A percentile compares a stretch with the other conserved stretches of the same genome.
These are phyloP conservation scores for Rhinopomastus cyanomelas DNA, from an alignment of 2,113 vertebrate species.

Conservation along the genomic window DNA sequence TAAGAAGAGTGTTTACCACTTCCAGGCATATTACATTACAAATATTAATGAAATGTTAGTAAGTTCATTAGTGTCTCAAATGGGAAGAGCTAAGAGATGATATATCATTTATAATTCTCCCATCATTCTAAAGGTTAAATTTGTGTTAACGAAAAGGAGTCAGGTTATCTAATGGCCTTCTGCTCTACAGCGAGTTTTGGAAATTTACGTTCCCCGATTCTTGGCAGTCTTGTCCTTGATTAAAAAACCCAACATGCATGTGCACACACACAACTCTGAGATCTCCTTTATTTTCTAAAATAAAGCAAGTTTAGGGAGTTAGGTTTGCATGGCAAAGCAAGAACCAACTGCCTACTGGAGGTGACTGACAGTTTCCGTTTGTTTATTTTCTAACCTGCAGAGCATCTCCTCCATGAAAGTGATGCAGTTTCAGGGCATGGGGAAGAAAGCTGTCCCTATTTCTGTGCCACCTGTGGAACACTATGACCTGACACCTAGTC, in stretches of 20 bases:
- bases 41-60: background rate
- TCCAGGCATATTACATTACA: background rate
- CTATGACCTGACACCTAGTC: slow-evolving; percentile 86
- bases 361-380: background rate
- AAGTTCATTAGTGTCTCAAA: background rate
- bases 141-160: background rate
- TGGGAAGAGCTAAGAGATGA: background rate
- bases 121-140: background rate
- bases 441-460: slow-evolving; percentile 59
- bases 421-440: slow-evolving; percentile 85
- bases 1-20: background rate
- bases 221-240: background rate
- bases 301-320: background rate
- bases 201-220: background rate
- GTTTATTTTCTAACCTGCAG: slow-evolving; percentile 62
- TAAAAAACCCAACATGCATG: fast-evolving
- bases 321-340: background rate
- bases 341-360: background rate
- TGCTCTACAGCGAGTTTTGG: background rate
- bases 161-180: background rate
- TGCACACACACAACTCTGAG: background rate
- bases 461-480: slow-evolving; percentile 72
- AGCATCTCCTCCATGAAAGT: slow-evolving; percentile 90
- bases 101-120: background rate
- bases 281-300: background rate